phyloP scores from a whole-genome alignment of 2,113 vertebrate genomes.

The Delphinus delphis region DNA sequence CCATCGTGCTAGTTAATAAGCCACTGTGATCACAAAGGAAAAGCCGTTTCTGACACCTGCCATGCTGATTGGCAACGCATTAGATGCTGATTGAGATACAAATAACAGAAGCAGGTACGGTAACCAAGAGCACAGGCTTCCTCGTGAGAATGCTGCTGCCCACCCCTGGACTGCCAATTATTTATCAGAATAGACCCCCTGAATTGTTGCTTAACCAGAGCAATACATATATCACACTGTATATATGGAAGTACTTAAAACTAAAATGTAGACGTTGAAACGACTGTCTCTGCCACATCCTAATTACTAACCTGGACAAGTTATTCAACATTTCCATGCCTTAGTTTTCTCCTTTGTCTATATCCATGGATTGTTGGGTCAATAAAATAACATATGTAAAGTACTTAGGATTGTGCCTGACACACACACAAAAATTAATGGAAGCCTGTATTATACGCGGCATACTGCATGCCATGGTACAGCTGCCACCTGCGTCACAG shows the following conservation, averaged over 20 bases:
- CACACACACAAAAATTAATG: not conserved
- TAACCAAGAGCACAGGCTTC: not conserved
- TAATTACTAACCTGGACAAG: not conserved
- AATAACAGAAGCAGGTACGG: rapidly evolving
- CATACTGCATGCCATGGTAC: not conserved
- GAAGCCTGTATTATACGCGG: not conserved
- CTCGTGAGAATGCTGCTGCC: not conserved
- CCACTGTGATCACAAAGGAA: not conserved
- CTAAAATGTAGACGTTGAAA: not conserved
- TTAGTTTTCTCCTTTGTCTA: not conserved
- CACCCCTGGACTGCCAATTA: not conserved
- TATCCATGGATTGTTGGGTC: not conserved
- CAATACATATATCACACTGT: not conserved
- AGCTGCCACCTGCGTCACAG: not conserved
- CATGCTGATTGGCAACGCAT: rapidly evolving
- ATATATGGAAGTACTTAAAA: not conserved
- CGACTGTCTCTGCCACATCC: not conserved
- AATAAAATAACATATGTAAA: not conserved
- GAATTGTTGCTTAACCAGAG: not conserved
- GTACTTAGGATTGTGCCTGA: not conserved
- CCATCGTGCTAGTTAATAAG: not conserved
- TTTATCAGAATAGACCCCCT: not conserved
- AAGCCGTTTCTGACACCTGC: not conserved
- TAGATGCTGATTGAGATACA: not conserved
- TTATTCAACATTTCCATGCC: not conserved